Evolutionary conservation across 2,113 vertebrate species (phyloP), one percentile per base, ranked within the genome.

Genomic region (Hydrochoerus hydrochaeris): DNA sequence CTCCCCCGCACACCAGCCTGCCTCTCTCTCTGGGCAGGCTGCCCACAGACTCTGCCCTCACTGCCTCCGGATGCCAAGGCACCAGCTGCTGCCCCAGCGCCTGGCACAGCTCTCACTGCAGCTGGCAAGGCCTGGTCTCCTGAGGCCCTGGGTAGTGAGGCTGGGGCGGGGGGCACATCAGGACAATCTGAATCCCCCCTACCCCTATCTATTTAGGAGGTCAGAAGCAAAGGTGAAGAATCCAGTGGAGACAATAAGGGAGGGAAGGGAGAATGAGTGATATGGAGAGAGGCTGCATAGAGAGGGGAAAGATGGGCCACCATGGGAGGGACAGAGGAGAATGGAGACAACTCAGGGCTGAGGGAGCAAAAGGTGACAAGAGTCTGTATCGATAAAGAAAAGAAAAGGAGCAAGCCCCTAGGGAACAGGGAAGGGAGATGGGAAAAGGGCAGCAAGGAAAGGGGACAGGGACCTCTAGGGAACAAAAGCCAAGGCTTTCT

Each of bases 41-140:
- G 98, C 98, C 98, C 95, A 3, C 5, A 90, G 95, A 44, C 88
- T 88, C 94, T 28, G 83, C 96, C 94, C 98, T 95, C 85, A 5
- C 93, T 95, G 95, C 90, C 82, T 96, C 97, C 78, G 77, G 93
- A 95, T 97, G 97, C 97, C 98, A 97, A 98, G 71, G 82, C 95
- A 91, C 97, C 98, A 98, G 98, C 98, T 98, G 98, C 98, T 93
- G 94, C 90, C 98, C 97, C 95, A 85, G 96, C 65, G 92, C 96
- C 97, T 97, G 97, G 98, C 98, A 97, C 91, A 10, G 41, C 46
- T n/a, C 81, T 86, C 32, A 0, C 96, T 96, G 97, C 97, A 98
- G 97, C 97, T 98, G 97, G 96, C 85, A 60, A 92, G 85, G 85
- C 82, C 95, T 8, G 11, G 92, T 86, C 93, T 96, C 97, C 95